Base-by-base conservation (phyloP, 1,140 invertebrate species). In the Spodoptera frugiperda region DNA sequence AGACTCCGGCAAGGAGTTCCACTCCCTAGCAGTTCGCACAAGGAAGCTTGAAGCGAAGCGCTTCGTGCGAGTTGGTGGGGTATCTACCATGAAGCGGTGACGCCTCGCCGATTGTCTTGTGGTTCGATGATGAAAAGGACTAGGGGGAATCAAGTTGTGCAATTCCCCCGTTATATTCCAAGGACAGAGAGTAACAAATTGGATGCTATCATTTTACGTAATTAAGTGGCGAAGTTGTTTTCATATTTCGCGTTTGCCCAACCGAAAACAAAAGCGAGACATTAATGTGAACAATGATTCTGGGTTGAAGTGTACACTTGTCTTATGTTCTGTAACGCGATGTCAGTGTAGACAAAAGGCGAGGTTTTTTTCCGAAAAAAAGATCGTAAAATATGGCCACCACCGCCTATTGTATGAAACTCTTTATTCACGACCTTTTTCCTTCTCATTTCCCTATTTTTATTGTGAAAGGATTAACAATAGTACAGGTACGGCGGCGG, bases 381-480 rank as follows among this genome's bases (percentile, higher is more conserved):
- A 89, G 82, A 87, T 84, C 84, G 83, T 86, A 85, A 90, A 92
- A 92, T 89, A 92, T 91, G 87, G 89, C 87, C 75, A 83, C 76
- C 81, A 83, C 76, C 81, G 75, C 83, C 87, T 63, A 90, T 90
- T 89, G 87, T 90, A 78, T 54, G 77, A 57, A 44, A 53, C 77
- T 83, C 82, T 90, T 90, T 87, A 89, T 89, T 90, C 86, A 85
- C 83, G 82, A 87, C 87, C 81, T 90, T 90, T 89, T 91, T 87
- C 82, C 85, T 88, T 88, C 82, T 88, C 87, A 89, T 90, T 91
- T 89, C 87, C 85, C 85, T 86, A 87, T 89, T 91, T 89, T 88
- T 87, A 82, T 86, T 86, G 84, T 86, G 86, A 86, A 90, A 91
- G 90, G 90, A 91, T 92, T 90, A 88, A 90, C 88, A 89, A 90